phyloP scores from a whole-genome alignment of 37 sponge, comb jelly and placozoan species.

The Agelas oroides region DNA sequence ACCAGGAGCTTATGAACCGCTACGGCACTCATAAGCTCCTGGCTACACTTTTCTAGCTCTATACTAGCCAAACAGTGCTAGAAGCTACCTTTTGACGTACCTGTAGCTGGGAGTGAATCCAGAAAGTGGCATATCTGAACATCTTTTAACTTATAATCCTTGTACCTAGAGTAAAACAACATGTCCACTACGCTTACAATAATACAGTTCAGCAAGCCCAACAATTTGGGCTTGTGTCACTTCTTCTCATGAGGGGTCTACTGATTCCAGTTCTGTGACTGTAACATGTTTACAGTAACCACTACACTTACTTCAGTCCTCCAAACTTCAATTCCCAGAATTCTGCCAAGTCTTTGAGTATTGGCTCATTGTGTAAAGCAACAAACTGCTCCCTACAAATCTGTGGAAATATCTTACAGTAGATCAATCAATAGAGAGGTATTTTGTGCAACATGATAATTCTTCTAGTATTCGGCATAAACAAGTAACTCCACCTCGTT shows the following conservation, averaged over 20 bases:
- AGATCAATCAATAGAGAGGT: not conserved
- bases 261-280: too few relatives aligned
- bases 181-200: too few relatives aligned
- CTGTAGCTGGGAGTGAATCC: constrained; percentile 36
- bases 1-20: too few relatives aligned
- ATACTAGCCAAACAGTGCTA: too few relatives aligned
- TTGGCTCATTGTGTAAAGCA: constrained; percentile 82
- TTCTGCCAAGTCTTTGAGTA: constrained; percentile 75
- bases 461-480: not conserved
- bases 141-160: constrained; percentile 15
- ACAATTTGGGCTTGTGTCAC: too few relatives aligned
- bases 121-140: constrained; percentile 18
- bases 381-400: constrained; percentile 94
- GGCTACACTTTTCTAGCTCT: too few relatives aligned
- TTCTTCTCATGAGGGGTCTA: too few relatives aligned
- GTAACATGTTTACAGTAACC: too few relatives aligned
- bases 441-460: not conserved
- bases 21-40: too few relatives aligned
- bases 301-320: constrained; percentile 53
- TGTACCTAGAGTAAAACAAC: too few relatives aligned
- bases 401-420: constrained; percentile 17
- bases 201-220: too few relatives aligned
- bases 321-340: constrained; percentile 78
- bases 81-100: not conserved
- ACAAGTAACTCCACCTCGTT: constrained; percentile 59